phyloP scores from a whole-genome alignment of 2,888 invertebrate species.

The Clitarchus hookeri region DNA sequence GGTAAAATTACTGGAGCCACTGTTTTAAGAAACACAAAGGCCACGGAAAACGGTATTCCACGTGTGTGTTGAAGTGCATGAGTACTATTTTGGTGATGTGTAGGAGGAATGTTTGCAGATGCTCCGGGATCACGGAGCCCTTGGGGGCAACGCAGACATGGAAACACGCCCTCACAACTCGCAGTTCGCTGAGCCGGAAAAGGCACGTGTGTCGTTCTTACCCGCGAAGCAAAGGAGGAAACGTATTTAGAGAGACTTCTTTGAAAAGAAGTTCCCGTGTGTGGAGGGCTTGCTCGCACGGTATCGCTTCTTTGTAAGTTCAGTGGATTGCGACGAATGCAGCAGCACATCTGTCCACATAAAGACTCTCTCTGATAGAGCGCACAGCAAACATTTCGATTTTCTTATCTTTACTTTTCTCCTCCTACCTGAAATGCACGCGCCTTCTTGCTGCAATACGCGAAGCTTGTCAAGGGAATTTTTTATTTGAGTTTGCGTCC shows the following conservation, averaged over 20 bases:
- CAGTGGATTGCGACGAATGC: constrained; percentile 11
- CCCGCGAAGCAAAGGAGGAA: neutral
- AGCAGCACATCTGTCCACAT: neutral
- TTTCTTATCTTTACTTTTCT: neutral
- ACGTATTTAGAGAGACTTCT: constrained; percentile 14
- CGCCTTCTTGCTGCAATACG: too few species aligned
- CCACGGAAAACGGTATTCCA: too few species aligned
- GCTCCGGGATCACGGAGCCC: neutral
- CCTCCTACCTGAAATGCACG: neutral
- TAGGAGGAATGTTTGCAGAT: neutral
- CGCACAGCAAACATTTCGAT: neutral
- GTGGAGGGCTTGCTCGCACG: neutral
- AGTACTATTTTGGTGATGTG: neutral
- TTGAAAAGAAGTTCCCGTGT: neutral
- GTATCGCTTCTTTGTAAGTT: neutral
- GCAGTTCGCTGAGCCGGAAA: neutral
- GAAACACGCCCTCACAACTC: neutral
- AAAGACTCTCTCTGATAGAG: neutral
- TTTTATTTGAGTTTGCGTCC: too few species aligned
- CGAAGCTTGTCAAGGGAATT: too few species aligned
- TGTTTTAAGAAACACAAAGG: too few species aligned
- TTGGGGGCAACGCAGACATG: neutral
- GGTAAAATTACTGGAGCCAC: too few species aligned
- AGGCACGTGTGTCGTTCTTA: neutral
- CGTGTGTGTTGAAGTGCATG: too few species aligned